Conservation (phyloP, 1,140 invertebrate genomes). For the Polypedilum pembai region DNA sequence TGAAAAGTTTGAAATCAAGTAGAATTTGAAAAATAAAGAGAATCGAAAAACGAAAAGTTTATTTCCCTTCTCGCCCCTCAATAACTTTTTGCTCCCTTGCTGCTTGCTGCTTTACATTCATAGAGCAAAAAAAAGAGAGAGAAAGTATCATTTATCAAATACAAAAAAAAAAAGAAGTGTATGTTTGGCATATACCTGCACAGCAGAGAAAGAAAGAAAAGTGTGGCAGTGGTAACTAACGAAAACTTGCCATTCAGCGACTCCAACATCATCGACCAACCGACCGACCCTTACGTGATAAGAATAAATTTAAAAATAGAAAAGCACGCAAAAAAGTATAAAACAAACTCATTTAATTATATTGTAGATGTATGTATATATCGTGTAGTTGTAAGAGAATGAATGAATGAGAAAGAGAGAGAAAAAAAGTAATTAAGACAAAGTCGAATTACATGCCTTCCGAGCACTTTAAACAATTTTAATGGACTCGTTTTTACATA, state of each 20-base stretch:
- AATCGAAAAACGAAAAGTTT: no score
- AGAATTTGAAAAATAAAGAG: not conserved
- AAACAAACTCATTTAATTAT: conserved; percentile 19
- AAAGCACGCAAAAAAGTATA: not conserved
- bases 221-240: no score
- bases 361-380: not conserved
- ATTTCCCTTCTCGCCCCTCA: no score
- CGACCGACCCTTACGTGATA: conserved; percentile 10
- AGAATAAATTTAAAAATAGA: conserved; percentile 20
- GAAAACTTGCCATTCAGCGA: not conserved
- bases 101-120: not conserved
- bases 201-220: not conserved
- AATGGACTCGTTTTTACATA: conserved; percentile 11
- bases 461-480: conserved; percentile 9
- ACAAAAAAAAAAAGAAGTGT: conserved; percentile 3
- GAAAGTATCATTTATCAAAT: conserved; percentile 19
- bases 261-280: not conserved
- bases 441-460: conserved; percentile 16
- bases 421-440: conserved; percentile 11
- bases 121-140: not conserved
- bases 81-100: not conserved
- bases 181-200: conserved; percentile 4
- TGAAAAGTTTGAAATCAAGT: conserved; percentile 18
- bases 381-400: not conserved
- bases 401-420: not conserved